Evolutionary conservation across 2,113 vertebrate genomes (phyloP).

Genomic region (Cyanoderma ruficeps): DNA sequence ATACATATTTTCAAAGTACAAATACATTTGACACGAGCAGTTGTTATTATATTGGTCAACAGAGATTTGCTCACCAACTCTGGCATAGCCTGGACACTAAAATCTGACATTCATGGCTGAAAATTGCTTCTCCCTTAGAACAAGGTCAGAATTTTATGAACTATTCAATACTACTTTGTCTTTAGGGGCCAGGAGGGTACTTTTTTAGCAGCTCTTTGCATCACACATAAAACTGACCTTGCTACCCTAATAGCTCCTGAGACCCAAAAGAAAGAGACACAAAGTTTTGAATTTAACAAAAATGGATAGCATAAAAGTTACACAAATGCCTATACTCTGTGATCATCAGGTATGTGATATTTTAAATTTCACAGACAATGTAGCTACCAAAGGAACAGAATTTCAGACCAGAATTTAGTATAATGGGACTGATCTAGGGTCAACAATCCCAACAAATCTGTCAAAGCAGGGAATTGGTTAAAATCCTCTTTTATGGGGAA

Average conservation of each 20-base stretch:
- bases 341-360: not conserved
- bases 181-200: not conserved
- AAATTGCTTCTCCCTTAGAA: constrained; percentile 10
- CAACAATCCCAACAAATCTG: not conserved
- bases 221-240: not conserved
- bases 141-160: constrained; percentile 14
- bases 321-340: not conserved
- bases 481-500: not conserved
- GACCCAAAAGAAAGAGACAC: not conserved
- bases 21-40: not conserved
- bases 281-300: not conserved
- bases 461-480: not conserved
- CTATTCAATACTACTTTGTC: not conserved
- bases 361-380: not conserved
- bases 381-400: not conserved
- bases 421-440: not conserved
- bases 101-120: not conserved
- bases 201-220: not conserved
- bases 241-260: not conserved
- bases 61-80: not conserved
- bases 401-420: not conserved
- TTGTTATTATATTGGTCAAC: not conserved
- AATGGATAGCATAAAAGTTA: not conserved
- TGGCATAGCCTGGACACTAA: not conserved
- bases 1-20: not conserved